Conservation (phyloP, 1,140 invertebrate genomes). For the Zaprionus vittiger region DNA sequence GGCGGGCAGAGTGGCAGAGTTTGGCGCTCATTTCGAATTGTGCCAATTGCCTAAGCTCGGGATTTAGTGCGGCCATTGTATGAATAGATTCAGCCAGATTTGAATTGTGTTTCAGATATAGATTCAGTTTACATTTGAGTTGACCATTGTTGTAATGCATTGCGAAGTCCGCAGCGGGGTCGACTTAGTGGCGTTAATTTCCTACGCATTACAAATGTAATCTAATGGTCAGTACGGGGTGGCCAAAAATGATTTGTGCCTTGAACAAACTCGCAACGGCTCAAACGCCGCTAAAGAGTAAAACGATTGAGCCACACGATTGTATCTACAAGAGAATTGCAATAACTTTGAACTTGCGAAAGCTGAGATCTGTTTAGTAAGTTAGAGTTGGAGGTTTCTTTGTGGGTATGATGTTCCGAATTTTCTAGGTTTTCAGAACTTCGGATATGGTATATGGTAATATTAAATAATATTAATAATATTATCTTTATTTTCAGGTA, state of each 20-base stretch:
- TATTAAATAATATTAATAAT: too few relatives aligned
- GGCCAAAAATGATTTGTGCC: slow-evolving; percentile 47
- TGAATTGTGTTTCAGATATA: slow-evolving; percentile 21
- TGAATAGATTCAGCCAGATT: background rate
- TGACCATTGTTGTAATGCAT: slow-evolving; percentile 66
- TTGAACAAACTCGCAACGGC: slow-evolving; percentile 4
- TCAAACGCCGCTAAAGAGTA: background rate
- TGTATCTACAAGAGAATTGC: background rate
- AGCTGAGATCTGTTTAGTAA: background rate
- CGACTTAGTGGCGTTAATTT: slow-evolving; percentile 70
- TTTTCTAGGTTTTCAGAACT: background rate
- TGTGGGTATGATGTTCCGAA: too few relatives aligned
- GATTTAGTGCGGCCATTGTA: slow-evolving; percentile 46
- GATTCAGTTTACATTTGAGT: slow-evolving; percentile 42
- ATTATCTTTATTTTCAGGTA: too few relatives aligned
- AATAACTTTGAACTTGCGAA: background rate
- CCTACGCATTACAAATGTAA: slow-evolving; percentile 74
- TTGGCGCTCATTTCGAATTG: slow-evolving; percentile 70
- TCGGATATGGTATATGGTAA: too few relatives aligned
- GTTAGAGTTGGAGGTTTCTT: too few relatives aligned
- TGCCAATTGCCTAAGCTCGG: slow-evolving; percentile 74
- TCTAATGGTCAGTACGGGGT: slow-evolving; percentile 38
- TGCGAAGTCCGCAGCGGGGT: slow-evolving; percentile 38
- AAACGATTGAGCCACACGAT: background rate
- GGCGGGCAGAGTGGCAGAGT: slow-evolving; percentile 28